Percentiles rank a stretch among this genome's conserved stretches.
phyloP scores from a whole-genome alignment of 2,797 vertebrate species.

The Knipowitschia caucasica region DNA sequence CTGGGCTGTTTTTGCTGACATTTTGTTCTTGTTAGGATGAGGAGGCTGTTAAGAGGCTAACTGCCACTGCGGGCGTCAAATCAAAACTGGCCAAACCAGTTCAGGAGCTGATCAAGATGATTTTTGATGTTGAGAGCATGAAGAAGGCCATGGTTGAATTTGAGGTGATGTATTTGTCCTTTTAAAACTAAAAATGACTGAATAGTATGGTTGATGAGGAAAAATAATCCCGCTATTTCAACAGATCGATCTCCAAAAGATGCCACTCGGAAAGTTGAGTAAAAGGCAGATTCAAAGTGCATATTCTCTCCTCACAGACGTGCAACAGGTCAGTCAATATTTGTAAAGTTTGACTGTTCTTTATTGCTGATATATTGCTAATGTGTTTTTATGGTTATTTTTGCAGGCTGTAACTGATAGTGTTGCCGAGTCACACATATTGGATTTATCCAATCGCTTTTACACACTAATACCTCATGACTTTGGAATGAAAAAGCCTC shows the following conservation, averaged over 20 bases:
- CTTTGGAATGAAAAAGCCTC: constrained; percentile 99
- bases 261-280: constrained; percentile 97
- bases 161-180: constrained; percentile 78
- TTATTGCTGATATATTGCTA: not conserved
- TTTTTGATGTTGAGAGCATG: constrained; percentile 99
- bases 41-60: constrained; percentile 91
- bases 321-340: constrained; percentile 86
- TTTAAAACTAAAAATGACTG: not conserved
- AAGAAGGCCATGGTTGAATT: constrained; percentile 99
- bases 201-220: not conserved
- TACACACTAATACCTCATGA: constrained; percentile 98
- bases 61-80: constrained; percentile 84
- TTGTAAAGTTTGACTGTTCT: not conserved
- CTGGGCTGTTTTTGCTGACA: not conserved
- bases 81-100: constrained; percentile 87
- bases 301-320: constrained; percentile 90
- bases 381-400: not conserved
- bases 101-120: constrained; percentile 92
- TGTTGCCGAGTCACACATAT: constrained; percentile 82
- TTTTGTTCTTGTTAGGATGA: constrained; percentile 80
- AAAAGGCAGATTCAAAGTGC: constrained; percentile 98
- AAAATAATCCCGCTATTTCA: constrained; percentile 2
- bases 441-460: constrained; percentile 97
- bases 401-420: constrained; percentile 84
- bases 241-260: constrained; percentile 98